These are phyloP conservation scores for Calonectris borealis DNA, from an alignment of 2,113 vertebrate species.

Conservation along the genomic window DNA sequence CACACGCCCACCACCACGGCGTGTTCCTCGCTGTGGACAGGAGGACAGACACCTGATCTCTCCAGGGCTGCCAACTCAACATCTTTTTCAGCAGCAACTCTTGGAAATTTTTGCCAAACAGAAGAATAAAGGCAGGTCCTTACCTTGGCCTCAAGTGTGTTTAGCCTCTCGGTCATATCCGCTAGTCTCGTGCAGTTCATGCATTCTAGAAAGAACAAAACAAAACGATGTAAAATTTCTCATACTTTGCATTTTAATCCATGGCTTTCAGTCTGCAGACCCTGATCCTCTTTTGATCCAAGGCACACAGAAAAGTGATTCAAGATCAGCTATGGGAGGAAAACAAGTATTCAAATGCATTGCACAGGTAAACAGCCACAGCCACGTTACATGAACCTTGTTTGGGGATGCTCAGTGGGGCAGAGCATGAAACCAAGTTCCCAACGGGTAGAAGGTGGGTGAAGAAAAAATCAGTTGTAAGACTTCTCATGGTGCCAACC, in stretches of 20 bases:
- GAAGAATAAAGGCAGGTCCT: background rate
- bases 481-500: background rate
- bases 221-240: background rate
- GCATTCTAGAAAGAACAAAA: slow-evolving; percentile 80
- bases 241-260: background rate
- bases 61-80: background rate
- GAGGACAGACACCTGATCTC: background rate
- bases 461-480: background rate
- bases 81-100: background rate
- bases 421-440: background rate
- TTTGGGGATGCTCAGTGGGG: background rate
- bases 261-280: background rate
- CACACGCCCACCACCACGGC: background rate
- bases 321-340: background rate
- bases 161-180: slow-evolving; percentile 84
- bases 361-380: background rate
- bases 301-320: background rate
- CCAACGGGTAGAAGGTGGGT: background rate
- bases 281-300: background rate
- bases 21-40: fast-evolving
- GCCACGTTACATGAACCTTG: fast-evolving
- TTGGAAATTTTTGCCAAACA: background rate
- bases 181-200: slow-evolving; percentile 90
- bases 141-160: slow-evolving; percentile 88
- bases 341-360: background rate